These are phyloP conservation scores for Trachelus stipa DNA, from an alignment of 2,888 invertebrate species.

Conservation along the genomic window DNA sequence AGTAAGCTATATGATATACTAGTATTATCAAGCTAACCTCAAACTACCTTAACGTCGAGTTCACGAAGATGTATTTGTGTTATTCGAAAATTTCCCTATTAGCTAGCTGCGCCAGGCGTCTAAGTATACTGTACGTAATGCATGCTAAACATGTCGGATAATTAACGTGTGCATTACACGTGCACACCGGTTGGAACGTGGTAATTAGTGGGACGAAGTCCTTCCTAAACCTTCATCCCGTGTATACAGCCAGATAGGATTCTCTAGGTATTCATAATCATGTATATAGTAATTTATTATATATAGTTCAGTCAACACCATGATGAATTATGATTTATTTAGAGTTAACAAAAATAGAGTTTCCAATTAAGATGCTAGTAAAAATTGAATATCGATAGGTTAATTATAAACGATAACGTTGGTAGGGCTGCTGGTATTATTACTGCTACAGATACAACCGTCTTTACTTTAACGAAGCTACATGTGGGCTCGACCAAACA, in stretches of 20 bases:
- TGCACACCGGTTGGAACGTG: constrained; percentile 26
- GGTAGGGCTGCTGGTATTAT: not conserved
- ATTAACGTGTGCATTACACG: constrained; percentile 54
- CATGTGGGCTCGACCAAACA: not conserved
- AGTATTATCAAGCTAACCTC: not conserved
- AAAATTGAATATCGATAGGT: not conserved
- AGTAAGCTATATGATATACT: not conserved
- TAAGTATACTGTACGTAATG: constrained; percentile 45
- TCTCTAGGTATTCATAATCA: not conserved
- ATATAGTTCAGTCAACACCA: no score
- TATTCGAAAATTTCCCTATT: constrained; percentile 48
- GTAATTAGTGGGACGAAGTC: not conserved
- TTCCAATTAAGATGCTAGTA: not conserved
- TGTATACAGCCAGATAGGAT: not conserved
- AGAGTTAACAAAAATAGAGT: not conserved
- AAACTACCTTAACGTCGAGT: constrained; percentile 41
- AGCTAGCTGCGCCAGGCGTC: constrained; percentile 35
- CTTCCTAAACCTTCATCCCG: not conserved
- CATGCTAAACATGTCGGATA: constrained; percentile 58
- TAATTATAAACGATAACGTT: not conserved
- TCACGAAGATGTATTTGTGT: constrained; percentile 44
- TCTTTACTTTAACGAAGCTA: not conserved
- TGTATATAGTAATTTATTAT: no score
- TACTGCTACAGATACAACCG: not conserved
- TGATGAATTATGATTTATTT: not conserved